phyloP scores from a whole-genome alignment of 2,888 invertebrate species.

The Macrosiphum euphorbiae region DNA sequence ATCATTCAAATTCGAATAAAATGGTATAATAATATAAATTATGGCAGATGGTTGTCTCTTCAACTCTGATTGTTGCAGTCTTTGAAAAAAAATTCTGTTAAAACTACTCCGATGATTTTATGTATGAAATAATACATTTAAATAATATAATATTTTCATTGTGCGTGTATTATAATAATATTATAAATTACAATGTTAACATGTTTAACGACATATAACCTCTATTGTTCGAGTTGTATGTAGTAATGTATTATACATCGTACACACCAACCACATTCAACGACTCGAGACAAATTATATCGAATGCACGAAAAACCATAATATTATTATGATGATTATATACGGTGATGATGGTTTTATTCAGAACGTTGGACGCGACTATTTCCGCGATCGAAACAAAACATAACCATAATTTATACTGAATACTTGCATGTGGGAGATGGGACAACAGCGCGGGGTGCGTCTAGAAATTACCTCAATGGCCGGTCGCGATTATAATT shows the following conservation, averaged over 20 bases:
- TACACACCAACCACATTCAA: not conserved
- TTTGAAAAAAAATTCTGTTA: not conserved
- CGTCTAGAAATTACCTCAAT: slow-evolving; percentile 48
- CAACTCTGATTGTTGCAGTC: not conserved
- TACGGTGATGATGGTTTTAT: not conserved
- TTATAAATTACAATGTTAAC: not conserved
- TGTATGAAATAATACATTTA: not conserved
- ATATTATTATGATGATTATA: not conserved
- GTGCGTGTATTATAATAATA: not conserved
- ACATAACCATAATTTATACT: not conserved
- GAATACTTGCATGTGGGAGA: not conserved
- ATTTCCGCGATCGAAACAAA: slow-evolving; percentile 4
- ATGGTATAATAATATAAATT: not conserved
- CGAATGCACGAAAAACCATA: not conserved
- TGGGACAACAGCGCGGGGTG: slow-evolving; percentile 11
- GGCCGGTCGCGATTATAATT: slow-evolving; percentile 59
- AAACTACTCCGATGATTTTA: not conserved
- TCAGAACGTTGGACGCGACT: not conserved
- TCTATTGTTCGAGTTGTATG: not conserved
- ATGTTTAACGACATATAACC: not conserved
- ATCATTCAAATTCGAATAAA: not conserved
- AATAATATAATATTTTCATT: not conserved
- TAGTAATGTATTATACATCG: too few relatives aligned
- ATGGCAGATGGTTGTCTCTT: not conserved
- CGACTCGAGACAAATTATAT: slow-evolving; percentile 39